Evolutionary conservation across 2,113 vertebrate genomes (phyloP).

Genomic region (Rhagologus leucostigma): DNA sequence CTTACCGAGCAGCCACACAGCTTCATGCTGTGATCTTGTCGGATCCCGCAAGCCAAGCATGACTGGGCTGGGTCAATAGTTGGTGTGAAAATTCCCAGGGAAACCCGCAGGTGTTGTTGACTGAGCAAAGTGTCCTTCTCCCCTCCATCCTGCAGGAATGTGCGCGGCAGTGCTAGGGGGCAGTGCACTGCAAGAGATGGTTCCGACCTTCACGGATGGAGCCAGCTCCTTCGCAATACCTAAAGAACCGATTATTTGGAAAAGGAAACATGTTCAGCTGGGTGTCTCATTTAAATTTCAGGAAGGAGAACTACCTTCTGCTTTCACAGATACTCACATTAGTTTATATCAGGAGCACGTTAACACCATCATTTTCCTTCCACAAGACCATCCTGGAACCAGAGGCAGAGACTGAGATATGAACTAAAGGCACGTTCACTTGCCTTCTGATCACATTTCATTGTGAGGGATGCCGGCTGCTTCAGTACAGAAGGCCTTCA

Average conservation of each 20-base stretch:
- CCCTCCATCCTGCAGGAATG: neutral
- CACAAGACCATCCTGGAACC: neutral
- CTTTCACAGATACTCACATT: neutral
- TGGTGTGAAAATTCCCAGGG: neutral
- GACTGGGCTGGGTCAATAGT: neutral
- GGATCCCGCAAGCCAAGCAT: slow-evolving; percentile 20
- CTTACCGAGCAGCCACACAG: neutral
- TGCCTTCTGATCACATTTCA: neutral
- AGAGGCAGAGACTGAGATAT: neutral
- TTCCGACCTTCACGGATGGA: neutral
- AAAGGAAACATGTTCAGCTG: neutral
- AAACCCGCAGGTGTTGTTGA: neutral
- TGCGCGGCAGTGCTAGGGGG: slow-evolving; percentile 58
- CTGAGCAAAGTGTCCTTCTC: neutral
- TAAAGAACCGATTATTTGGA: neutral
- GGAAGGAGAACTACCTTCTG: neutral
- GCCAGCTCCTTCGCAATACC: neutral
- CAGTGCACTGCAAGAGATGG: slow-evolving; percentile 63
- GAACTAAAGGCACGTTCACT: neutral
- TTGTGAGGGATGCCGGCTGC: neutral
- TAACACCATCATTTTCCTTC: neutral
- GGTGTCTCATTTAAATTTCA: neutral
- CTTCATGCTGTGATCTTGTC: slow-evolving; percentile 8
- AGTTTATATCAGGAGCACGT: neutral
- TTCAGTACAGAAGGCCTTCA: neutral